Conservation (phyloP, 1,140 invertebrate genomes). For the Musca domestica region DNA sequence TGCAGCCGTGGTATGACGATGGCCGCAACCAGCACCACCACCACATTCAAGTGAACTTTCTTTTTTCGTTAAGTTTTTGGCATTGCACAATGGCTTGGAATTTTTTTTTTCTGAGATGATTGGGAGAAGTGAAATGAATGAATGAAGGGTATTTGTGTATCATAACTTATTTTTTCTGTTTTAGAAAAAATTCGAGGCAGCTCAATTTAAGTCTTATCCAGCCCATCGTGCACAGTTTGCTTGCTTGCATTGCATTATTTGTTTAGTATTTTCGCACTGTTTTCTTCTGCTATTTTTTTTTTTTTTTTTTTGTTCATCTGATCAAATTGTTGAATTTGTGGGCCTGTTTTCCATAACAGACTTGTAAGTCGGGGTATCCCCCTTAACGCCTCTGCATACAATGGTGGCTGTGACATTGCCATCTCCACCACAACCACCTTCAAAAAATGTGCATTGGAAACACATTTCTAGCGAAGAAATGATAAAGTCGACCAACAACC, state of each 20-base stretch:
- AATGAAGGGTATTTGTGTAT: too few species aligned
- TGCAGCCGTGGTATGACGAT: background rate
- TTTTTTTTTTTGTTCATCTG: background rate
- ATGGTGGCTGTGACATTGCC: too few species aligned
- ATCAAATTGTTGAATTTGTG: background rate
- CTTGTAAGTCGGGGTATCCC: too few species aligned
- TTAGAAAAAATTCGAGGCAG: too few species aligned
- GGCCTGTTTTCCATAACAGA: background rate
- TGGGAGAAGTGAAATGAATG: too few species aligned
- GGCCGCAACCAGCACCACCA: background rate
- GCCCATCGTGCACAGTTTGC: too few species aligned
- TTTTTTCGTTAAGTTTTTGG: conserved; percentile 10
- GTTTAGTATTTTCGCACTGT: background rate
- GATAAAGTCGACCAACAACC: background rate
- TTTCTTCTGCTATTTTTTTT: conserved; percentile 6
- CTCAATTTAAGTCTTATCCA: too few species aligned
- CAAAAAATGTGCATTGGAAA: conserved; percentile 1
- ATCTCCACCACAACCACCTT: background rate
- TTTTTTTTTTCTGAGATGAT: too few species aligned
- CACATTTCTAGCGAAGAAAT: background rate
- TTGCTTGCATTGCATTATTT: too few species aligned
- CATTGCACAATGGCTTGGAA: too few species aligned
- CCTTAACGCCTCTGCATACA: too few species aligned
- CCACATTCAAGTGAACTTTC: conserved; percentile 14
- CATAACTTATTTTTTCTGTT: too few species aligned